Conservation (phyloP, 2,797 vertebrate species). For the Phrynocephalus guinanensis region DNA sequence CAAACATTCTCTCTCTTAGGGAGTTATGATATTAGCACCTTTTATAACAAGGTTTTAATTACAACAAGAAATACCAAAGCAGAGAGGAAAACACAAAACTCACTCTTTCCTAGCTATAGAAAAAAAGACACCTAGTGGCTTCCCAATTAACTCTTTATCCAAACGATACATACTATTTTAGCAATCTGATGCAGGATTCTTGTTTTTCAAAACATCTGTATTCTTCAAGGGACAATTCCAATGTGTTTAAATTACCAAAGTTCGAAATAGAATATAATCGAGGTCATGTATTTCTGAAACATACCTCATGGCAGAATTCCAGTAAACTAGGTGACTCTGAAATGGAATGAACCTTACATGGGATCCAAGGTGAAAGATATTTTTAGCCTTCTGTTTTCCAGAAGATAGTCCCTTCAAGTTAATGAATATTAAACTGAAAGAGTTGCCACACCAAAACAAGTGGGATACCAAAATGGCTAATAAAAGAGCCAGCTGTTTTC, state of each 20-base stretch:
- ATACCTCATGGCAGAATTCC: background rate
- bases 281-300: background rate
- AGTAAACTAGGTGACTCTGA: background rate
- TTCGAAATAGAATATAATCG: background rate
- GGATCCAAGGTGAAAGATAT: background rate
- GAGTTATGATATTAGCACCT: no score
- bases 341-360: background rate
- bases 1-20: no score
- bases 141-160: no score
- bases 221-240: no score
- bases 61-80: no score
- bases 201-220: no score
- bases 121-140: no score
- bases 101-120: no score
- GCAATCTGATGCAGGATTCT: no score
- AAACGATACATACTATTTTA: no score
- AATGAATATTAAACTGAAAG: background rate
- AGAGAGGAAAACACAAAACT: no score
- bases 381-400: background rate
- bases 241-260: constrained; percentile 4
- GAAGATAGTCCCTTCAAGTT: background rate
- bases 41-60: no score
- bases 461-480: background rate
- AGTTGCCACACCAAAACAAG: background rate
- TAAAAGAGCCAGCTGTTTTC: background rate